Evolutionary conservation across 2,888 invertebrate species (phyloP).

Genomic region (Andrena minutula): DNA sequence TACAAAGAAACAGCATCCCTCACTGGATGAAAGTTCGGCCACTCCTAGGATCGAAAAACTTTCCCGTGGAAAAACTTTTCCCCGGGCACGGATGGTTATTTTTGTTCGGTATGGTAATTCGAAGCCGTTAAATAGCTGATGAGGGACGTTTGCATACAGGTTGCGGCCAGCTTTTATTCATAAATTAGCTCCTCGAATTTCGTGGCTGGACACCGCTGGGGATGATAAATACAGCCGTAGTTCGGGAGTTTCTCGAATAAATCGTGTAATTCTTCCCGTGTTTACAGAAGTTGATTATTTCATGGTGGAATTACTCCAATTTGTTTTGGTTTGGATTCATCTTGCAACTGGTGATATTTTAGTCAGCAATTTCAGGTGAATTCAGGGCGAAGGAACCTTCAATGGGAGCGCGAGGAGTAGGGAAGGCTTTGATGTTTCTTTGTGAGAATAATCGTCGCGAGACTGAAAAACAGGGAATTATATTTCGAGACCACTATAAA

Average conservation of each 20-base stretch:
- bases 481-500: too few species aligned
- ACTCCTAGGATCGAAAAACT: constrained; percentile 20
- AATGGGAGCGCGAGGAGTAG: too few species aligned
- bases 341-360: background rate
- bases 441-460: too few species aligned
- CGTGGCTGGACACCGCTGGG: background rate
- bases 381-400: background rate
- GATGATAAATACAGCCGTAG: background rate
- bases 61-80: background rate
- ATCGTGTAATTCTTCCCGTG: background rate
- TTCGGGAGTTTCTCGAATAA: background rate
- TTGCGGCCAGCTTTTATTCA: background rate
- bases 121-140: constrained; percentile 16
- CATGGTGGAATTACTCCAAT: background rate
- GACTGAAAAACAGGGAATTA: too few species aligned
- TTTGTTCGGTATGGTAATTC: constrained; percentile 37
- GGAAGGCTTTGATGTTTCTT: too few species aligned
- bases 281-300: background rate
- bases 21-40: constrained; percentile 18
- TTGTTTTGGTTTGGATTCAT: background rate
- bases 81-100: constrained; percentile 19
- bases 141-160: background rate
- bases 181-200: constrained; percentile 18
- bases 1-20: constrained; percentile 22
- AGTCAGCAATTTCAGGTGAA: background rate